phyloP scores from a whole-genome alignment of 2,797 vertebrate species.

The Hydrolagus colliei region DNA sequence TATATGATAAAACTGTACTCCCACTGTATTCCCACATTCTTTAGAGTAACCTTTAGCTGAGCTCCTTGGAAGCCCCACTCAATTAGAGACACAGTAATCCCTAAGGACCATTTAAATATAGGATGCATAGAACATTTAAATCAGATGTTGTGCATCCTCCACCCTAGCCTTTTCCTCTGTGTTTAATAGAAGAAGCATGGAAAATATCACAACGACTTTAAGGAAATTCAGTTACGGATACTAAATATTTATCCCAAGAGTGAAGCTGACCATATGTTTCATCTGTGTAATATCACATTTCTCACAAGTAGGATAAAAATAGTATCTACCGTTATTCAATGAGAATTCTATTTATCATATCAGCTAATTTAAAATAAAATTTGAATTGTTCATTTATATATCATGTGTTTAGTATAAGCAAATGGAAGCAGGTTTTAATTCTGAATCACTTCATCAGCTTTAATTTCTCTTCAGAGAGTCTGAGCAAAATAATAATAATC shows the following conservation, averaged over 20 bases:
- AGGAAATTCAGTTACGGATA: not conserved
- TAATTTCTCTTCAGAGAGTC: too few relatives aligned
- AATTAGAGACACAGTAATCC: not conserved
- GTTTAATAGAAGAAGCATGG: not conserved
- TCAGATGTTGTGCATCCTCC: not conserved
- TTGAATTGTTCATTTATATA: not conserved
- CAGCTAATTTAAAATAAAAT: not conserved
- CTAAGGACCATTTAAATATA: not conserved
- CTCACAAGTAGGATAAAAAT: not conserved
- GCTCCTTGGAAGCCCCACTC: not conserved
- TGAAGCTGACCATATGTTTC: not conserved
- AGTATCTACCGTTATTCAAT: not conserved
- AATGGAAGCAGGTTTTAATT: not conserved
- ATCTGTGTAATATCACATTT: not conserved
- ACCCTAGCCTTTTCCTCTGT: not conserved
- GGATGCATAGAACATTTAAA: not conserved
- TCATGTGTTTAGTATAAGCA: not conserved
- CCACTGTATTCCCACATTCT: constrained; percentile 6
- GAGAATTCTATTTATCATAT: not conserved
- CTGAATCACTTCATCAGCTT: not conserved
- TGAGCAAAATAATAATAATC: too few relatives aligned
- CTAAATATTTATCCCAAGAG: not conserved
- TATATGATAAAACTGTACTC: not conserved
- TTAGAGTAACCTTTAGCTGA: not conserved
- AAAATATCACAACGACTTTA: not conserved